Percentiles rank a stretch among this genome's conserved stretches.
These are phyloP conservation scores for Allobates femoralis DNA, from an alignment of 2,797 vertebrate genomes.

Conservation along the genomic window DNA sequence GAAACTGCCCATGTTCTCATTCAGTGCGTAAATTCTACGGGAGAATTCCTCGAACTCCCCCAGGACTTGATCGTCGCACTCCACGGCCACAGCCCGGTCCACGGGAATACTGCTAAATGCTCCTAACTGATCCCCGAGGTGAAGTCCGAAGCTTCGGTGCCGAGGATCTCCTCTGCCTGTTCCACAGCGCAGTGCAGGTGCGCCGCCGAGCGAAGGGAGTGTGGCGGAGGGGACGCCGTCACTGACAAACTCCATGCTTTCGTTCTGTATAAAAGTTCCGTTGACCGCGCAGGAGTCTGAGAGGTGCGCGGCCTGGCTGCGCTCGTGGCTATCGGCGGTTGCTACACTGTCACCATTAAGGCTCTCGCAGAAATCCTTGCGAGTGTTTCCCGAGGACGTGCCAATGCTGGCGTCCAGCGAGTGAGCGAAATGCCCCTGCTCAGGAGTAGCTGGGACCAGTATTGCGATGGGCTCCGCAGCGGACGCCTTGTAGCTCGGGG, in stretches of 20 bases:
- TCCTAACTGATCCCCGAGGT: conserved; percentile 80
- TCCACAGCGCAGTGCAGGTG: conserved; percentile 89
- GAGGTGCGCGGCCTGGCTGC: conserved; percentile 60
- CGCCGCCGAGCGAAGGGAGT: conserved; percentile 54
- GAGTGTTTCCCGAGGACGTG: conserved; percentile 72
- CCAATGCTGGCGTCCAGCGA: conserved; percentile 81
- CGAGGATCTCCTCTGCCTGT: conserved; percentile 95
- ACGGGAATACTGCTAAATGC: conserved; percentile 92
- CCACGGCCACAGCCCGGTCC: conserved; percentile 94
- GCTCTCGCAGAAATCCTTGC: conserved; percentile 66
- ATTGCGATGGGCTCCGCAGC: conserved; percentile 71
- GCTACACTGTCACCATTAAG: conserved; percentile 66
- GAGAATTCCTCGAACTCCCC: conserved; percentile 98
- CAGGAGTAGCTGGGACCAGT: conserved; percentile 64
- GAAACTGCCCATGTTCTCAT: conserved; percentile 93
- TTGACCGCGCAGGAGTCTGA: conserved; percentile 76
- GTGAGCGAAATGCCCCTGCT: conserved; percentile 71
- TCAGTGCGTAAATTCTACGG: conserved; percentile 95
- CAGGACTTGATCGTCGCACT: conserved; percentile 95
- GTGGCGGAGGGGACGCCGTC: conserved; percentile 59
- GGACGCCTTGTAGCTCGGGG: conserved; percentile 81
- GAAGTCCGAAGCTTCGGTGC: conserved; percentile 87
- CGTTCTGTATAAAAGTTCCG: conserved; percentile 69
- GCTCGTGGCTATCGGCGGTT: conserved; percentile 55
- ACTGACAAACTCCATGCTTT: conserved; percentile 67